phyloP scores from a whole-genome alignment of 2,888 invertebrate species.

The Agrotis puta region DNA sequence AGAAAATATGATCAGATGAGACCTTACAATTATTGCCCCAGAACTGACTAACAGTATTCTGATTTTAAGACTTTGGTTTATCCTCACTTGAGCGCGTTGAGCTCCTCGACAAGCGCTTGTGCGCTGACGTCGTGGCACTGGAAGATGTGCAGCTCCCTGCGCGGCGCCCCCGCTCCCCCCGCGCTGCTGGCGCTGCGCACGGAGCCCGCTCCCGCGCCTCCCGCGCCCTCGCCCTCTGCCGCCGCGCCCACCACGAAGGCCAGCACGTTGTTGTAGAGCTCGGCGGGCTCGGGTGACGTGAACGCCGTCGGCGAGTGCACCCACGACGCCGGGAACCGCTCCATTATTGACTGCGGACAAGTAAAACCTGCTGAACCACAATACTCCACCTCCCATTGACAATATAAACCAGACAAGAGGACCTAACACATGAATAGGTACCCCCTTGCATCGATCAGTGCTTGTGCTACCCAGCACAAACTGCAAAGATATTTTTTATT shows the following conservation, averaged over 20 bases:
- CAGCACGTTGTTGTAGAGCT: conserved; percentile 99
- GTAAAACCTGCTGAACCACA: background rate
- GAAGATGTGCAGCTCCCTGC: conserved; percentile 99
- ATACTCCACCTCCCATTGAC: too few species aligned
- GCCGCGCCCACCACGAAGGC: conserved; percentile 97
- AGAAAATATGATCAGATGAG: background rate
- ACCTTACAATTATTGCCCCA: background rate
- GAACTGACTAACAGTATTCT: background rate
- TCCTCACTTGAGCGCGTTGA: conserved; percentile 92
- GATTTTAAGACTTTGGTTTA: too few species aligned
- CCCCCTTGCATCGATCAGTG: too few species aligned
- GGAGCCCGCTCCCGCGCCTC: conserved; percentile 69
- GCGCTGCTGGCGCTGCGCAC: conserved; percentile 78
- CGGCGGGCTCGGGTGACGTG: conserved; percentile 98
- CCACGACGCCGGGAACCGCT: conserved; percentile 97
- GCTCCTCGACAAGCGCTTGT: conserved; percentile 95
- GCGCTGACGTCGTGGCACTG: conserved; percentile 95
- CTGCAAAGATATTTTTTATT: too few species aligned
- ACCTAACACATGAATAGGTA: too few species aligned
- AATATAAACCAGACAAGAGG: too few species aligned
- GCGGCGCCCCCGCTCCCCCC: conserved; percentile 79
- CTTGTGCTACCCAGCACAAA: too few species aligned
- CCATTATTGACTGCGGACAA: conserved; percentile 96
- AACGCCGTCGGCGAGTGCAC: conserved; percentile 99
- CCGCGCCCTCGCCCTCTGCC: conserved; percentile 72